Base-by-base conservation (phyloP, 2,888 invertebrate species). In the Encarsia formosa region DNA sequence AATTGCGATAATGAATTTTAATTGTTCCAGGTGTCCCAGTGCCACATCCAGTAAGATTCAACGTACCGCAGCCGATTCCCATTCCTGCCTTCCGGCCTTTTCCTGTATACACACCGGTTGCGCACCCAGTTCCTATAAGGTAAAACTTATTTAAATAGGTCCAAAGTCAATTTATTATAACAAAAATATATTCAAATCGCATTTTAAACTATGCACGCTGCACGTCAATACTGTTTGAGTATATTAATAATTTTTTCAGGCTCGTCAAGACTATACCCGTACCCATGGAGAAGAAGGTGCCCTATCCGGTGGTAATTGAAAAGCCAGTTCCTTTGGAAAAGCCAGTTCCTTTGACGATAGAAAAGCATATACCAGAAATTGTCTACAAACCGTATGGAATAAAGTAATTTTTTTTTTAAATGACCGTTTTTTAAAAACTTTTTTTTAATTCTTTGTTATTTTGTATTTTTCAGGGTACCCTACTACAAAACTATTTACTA, bases 401-500 rank as follows among this genome's bases (percentile, higher is more conserved):
- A 56, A 85, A 83, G n/a, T n/a, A n/a, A n/a, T n/a, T n/a, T n/a
- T n/a, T n/a, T n/a, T n/a, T n/a, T n/a, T n/a, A n/a, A n/a, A n/a
- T n/a, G n/a, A n/a, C n/a, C n/a, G n/a, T n/a, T n/a, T n/a, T n/a
- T n/a, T n/a, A n/a, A n/a, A n/a, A n/a, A n/a, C n/a, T n/a, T n/a
- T n/a, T n/a, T n/a, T n/a, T n/a, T n/a, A n/a, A n/a, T n/a, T n/a
- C n/a, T n/a, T n/a, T n/a, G n/a, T n/a, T n/a, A n/a, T n/a, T n/a
- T n/a, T n/a, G n/a, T n/a, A n/a, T n/a, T n/a, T n/a, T n/a, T n/a
- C n/a, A n/a, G n/a, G 65, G 84, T 86, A 23, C 86, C 86, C 0
- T 82, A 85, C 3, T 83, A 85, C 67, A 86, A 86, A 72, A 82
- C 85, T 34, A 81, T 86, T 52, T 84, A 86, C 62, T 86, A 86